Percentiles rank a stretch among this genome's conserved stretches.
Conservation (phyloP, 2,888 invertebrate genomes). For the Craniophora ligustri region DNA sequence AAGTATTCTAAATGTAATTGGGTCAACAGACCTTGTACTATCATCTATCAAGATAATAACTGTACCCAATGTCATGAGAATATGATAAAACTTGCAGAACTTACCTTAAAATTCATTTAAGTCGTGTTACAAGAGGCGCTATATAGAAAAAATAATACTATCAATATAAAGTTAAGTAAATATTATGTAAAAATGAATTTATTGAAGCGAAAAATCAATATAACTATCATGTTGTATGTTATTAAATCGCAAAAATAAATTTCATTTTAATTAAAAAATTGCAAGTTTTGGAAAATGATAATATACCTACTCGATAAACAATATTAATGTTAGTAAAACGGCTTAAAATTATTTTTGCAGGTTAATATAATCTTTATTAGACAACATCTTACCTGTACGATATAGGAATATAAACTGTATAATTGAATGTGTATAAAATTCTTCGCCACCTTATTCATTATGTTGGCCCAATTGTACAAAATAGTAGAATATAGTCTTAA, state of each 20-base stretch:
- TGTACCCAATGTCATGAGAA: slow-evolving; percentile 18
- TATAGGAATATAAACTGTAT: background rate
- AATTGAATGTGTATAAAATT: background rate
- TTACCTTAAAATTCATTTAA: slow-evolving; percentile 1
- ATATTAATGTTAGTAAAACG: too few species aligned
- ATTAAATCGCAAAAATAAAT: background rate
- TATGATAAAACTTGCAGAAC: slow-evolving; percentile 8
- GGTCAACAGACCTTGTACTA: slow-evolving; percentile 43
- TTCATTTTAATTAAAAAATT: too few species aligned
- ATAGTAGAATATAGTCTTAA: slow-evolving; percentile 43
- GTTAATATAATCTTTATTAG: slow-evolving; percentile 8
- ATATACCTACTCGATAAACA: too few species aligned
- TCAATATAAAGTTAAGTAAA: background rate
- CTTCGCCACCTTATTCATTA: slow-evolving; percentile 22
- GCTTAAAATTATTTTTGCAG: background rate
- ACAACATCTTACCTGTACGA: slow-evolving; percentile 8
- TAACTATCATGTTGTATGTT: background rate
- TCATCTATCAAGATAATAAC: slow-evolving; percentile 39
- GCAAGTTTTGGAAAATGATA: too few species aligned
- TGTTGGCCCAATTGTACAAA: slow-evolving; percentile 48
- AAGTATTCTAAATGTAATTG: slow-evolving; percentile 38
- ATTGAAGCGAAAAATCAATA: too few species aligned
- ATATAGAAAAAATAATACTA: background rate
- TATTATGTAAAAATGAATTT: background rate
- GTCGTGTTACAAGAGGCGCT: background rate